phyloP scores from a whole-genome alignment of 2,113 vertebrate species.

The Mellivora capensis region DNA sequence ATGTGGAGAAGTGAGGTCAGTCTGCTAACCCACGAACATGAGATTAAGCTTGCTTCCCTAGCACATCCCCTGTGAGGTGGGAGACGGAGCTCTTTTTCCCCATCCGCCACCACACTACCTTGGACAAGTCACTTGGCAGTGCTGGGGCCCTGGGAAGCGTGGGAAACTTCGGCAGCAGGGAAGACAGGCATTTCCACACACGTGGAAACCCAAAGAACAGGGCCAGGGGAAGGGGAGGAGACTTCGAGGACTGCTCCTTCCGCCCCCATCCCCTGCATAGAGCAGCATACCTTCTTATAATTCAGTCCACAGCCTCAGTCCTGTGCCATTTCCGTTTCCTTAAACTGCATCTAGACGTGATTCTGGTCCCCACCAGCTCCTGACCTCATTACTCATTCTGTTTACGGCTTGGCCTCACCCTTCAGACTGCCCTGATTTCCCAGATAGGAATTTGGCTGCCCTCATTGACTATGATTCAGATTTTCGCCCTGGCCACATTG shows the following conservation, averaged over 20 bases:
- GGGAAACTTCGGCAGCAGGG: background rate
- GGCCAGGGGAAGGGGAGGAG: background rate
- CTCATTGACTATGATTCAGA: conserved; percentile 63
- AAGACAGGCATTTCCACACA: background rate
- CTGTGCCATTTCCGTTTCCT: conserved; percentile 48
- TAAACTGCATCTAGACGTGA: conserved; percentile 53
- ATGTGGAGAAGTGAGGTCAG: background rate
- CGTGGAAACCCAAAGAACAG: background rate
- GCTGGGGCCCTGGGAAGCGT: background rate
- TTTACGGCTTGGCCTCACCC: conserved; percentile 64
- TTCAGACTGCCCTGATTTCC: conserved; percentile 72
- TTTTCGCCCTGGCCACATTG: conserved; percentile 11
- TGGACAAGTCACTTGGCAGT: background rate
- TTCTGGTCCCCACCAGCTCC: conserved; percentile 65
- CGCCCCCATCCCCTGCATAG: background rate
- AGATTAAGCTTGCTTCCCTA: background rate
- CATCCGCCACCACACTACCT: background rate
- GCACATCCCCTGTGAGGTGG: background rate
- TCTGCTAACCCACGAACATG: background rate
- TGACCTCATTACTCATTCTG: conserved; percentile 76
- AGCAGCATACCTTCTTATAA: background rate
- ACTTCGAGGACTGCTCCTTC: background rate
- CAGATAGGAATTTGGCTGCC: conserved; percentile 71
- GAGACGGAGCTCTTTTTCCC: background rate
- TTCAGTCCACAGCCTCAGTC: conserved; percentile 30